A percentile compares a stretch with the other conserved stretches of the same genome.
phyloP scores from a whole-genome alignment of 2,113 vertebrate genomes.

The Pachyramphus minor region DNA sequence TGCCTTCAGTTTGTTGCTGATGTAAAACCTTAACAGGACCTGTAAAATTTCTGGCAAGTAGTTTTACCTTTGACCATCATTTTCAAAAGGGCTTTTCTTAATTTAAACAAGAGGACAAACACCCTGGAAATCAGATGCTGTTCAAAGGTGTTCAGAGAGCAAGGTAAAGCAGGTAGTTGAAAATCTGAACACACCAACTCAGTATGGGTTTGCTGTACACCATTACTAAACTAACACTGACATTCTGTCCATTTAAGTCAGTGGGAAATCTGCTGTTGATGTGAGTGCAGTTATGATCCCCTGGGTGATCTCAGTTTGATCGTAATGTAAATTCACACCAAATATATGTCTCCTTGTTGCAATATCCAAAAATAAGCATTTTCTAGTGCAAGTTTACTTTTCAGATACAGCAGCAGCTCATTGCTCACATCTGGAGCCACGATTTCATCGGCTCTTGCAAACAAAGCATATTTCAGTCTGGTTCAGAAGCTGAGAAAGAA shows the following conservation, averaged over 20 bases:
- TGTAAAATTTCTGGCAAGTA: neutral
- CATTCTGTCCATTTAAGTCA: neutral
- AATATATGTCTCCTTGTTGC: neutral
- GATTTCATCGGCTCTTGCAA: neutral
- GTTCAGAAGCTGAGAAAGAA: neutral
- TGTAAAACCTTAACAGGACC: neutral
- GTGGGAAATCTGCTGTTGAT: neutral
- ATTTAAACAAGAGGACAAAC: neutral
- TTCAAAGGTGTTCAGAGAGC: neutral
- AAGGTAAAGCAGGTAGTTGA: neutral
- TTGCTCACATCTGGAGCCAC: neutral
- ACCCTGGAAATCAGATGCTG: neutral
- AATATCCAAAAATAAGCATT: neutral
- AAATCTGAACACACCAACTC: neutral
- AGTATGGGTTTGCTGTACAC: neutral
- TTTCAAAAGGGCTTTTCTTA: neutral
- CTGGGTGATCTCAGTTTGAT: neutral
- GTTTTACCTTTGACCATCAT: neutral
- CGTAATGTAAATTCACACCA: neutral
- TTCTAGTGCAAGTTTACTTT: neutral
- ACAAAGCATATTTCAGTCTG: neutral
- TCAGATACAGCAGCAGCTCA: rapidly evolving
- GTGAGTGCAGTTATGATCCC: neutral
- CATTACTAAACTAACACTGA: neutral
- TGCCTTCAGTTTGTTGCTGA: neutral